Evolutionary conservation across 2,888 invertebrate genomes (phyloP).

Genomic region (Leucozona laternaria): DNA sequence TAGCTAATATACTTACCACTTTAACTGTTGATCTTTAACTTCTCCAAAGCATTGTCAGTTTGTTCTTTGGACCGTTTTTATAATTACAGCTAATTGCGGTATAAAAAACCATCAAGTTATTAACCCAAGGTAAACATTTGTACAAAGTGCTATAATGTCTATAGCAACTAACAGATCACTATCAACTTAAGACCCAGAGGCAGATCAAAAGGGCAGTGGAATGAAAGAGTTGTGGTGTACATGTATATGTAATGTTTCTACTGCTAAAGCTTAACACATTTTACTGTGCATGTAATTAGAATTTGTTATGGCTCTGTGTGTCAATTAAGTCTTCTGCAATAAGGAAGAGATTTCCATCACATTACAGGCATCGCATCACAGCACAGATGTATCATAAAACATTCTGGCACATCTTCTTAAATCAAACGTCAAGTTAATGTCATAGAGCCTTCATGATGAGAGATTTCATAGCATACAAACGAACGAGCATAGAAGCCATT

Average conservation of each 20-base stretch:
- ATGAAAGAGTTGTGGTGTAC: background rate
- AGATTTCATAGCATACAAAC: constrained; percentile 8
- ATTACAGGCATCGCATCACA: constrained; percentile 3
- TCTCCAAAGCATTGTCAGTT: constrained; percentile 43
- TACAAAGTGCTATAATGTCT: background rate
- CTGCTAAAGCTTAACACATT: constrained; percentile 28
- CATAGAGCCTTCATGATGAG: constrained; percentile 10
- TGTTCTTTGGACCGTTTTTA: constrained; percentile 70
- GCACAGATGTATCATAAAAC: constrained; percentile 41
- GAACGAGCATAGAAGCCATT: background rate
- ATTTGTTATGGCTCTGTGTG: constrained; percentile 25
- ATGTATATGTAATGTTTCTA: background rate
- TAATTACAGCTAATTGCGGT: constrained; percentile 41
- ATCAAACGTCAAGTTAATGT: constrained; percentile 44
- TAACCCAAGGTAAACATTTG: constrained; percentile 31
- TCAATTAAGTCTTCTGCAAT: constrained; percentile 63
- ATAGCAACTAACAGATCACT: constrained; percentile 49
- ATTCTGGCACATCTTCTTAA: constrained; percentile 52
- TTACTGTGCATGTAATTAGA: constrained; percentile 61
- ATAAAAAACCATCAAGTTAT: constrained; percentile 29
- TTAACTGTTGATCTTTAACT: constrained; percentile 51
- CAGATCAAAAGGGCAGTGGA: constrained; percentile 63
- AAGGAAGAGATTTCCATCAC: constrained; percentile 68
- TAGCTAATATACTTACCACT: background rate
- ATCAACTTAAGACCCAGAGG: constrained; percentile 45